These are phyloP conservation scores for Gymnocypris eckloni DNA, from an alignment of 2,797 vertebrate genomes.

Conservation along the genomic window DNA sequence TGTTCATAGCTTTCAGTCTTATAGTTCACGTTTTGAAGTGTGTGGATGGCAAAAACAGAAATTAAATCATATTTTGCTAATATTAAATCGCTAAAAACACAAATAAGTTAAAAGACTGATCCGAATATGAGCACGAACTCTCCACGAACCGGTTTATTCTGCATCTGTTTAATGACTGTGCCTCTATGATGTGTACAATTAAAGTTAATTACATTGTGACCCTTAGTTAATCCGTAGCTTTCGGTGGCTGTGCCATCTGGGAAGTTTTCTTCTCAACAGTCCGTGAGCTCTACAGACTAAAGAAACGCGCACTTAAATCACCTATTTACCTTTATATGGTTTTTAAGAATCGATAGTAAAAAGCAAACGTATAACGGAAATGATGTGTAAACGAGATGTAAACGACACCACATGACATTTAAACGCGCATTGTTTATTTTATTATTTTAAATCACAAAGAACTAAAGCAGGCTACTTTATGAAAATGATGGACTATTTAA, in stretches of 20 bases:
- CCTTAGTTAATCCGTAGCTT: conserved; percentile 79
- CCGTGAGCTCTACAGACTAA: not conserved
- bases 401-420: not conserved
- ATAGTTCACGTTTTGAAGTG: not conserved
- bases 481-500: not conserved
- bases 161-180: conserved; percentile 88
- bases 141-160: not conserved
- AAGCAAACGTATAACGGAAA: not conserved
- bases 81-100: not conserved
- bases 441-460: not conserved
- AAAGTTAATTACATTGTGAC: conserved; percentile 89
- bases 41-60: not conserved
- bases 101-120: not conserved
- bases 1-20: not conserved
- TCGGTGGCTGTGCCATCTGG: conserved; percentile 52
- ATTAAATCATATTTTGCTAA: not conserved
- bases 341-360: not conserved
- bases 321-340: not conserved
- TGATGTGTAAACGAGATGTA: not conserved
- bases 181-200: conserved; percentile 90
- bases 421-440: not conserved
- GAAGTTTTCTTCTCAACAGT: conserved; percentile 29
- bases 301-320: not conserved
- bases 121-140: not conserved
- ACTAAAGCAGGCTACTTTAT: not conserved